Base-by-base conservation (phyloP, 2,797 vertebrate genomes). In the Tarsius wallacei region DNA sequence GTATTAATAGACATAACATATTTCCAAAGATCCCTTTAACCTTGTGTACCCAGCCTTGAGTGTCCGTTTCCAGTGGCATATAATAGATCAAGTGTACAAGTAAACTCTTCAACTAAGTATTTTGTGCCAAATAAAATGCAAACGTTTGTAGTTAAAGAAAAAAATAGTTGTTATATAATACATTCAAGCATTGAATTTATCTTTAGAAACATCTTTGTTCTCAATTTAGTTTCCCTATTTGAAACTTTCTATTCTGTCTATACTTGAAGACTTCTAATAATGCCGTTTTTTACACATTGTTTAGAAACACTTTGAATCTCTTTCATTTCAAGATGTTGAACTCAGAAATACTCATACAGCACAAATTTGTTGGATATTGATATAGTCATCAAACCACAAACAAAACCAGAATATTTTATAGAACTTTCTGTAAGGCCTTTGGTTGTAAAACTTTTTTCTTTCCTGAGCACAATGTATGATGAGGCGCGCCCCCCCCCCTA, bases 201-300 rank as follows among this genome's bases (percentile, higher is more conserved):
- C 49, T 82, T 90, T 74, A 92, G 88, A 92, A 86, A 70, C 2
- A 33, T 21, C 73, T 80, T 90, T 93, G 74, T 33, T 90, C 70
- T 94, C 31, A 22, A 80, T 84, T 96, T 96, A 7, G 11, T 82
- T 85, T 95, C 80, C 53, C n/a, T 78, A 8, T 70, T 95, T 89
- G 78, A 85, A 90, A 87, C 12, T 82, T 90, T 19, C 26, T 51
- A 1, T 86, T 8, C 64, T 92, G 47, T 85, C 85, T 33, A 57
- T 24, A 86, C 8, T 90, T 73, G 90, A 66, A 68, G 42, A 86
- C 66, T 93, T 78, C 63, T 87, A 86, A 84, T 80, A 95, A 85
- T 59, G 31, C 2, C 59, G 59, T 5, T 84, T 94, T 85, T 93
- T 74, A 55, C 17, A 57, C 42, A 64, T 57, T 66, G 55, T 73